A percentile compares a stretch with the other conserved stretches of the same genome.
Evolutionary conservation across 2,113 vertebrate species (phyloP).

Genomic region (Astatoreochromis straeleni): DNA sequence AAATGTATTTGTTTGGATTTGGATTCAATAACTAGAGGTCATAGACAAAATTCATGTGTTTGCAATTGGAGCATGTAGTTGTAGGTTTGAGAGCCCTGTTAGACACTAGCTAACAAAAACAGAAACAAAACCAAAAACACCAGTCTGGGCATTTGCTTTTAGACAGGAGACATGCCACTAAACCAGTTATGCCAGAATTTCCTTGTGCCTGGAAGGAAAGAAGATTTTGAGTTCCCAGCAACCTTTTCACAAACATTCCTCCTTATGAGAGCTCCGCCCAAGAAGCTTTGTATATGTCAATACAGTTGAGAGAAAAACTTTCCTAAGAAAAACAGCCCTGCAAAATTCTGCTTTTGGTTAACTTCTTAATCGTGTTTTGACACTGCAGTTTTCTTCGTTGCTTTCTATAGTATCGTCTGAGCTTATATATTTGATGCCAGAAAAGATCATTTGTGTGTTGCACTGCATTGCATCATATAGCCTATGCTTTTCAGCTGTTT

Average conservation of each 20-base stretch:
- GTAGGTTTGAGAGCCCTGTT: neutral
- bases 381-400: rapidly evolving
- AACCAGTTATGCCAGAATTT: neutral
- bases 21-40: neutral
- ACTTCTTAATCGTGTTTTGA: neutral
- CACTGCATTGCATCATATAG: neutral
- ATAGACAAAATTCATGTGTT: neutral
- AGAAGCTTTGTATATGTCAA: neutral
- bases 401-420: neutral
- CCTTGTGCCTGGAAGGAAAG: neutral
- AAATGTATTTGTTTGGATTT: neutral
- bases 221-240: neutral
- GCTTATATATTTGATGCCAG: neutral
- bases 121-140: neutral
- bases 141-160: neutral
- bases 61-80: neutral
- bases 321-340: neutral
- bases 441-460: neutral
- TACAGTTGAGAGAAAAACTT: neutral
- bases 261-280: rapidly evolving
- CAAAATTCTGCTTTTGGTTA: neutral
- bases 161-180: neutral
- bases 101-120: rapidly evolving
- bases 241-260: neutral
- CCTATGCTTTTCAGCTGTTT: neutral